Evolutionary conservation across 2,888 invertebrate genomes (phyloP).

Genomic region (Dryocosmus kuriphilus): DNA sequence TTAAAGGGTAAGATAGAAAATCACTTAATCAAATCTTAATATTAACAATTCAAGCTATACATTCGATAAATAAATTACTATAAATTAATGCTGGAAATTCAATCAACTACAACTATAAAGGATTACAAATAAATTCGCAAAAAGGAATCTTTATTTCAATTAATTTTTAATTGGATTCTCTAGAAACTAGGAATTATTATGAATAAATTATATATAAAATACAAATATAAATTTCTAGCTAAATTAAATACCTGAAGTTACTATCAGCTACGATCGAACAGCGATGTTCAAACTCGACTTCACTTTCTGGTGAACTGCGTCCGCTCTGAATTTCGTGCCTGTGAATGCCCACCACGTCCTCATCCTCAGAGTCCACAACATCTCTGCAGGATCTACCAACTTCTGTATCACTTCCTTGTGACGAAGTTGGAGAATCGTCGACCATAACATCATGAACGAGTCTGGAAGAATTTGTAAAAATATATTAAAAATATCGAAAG

Average conservation of each 20-base stretch:
- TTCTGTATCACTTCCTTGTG: slow-evolving; percentile 85
- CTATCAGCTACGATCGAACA: slow-evolving; percentile 74
- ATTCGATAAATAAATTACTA: not conserved
- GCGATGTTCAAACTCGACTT: slow-evolving; percentile 74
- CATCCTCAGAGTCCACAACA: slow-evolving; percentile 73
- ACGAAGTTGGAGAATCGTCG: slow-evolving; percentile 89
- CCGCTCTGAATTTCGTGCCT: slow-evolving; percentile 70
- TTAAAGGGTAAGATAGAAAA: not conserved
- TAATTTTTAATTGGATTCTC: no score
- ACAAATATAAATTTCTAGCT: not conserved
- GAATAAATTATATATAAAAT: not conserved
- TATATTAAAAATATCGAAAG: not conserved
- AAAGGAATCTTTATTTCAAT: no score
- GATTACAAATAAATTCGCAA: not conserved
- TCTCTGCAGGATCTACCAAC: slow-evolving; percentile 76
- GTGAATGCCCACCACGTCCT: slow-evolving; percentile 68
- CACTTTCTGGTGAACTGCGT: slow-evolving; percentile 73
- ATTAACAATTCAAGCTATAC: not conserved
- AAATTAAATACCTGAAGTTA: slow-evolving; percentile 70
- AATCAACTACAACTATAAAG: not conserved
- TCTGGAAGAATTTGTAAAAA: slow-evolving; percentile 77
- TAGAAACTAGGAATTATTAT: not conserved
- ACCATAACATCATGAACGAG: slow-evolving; percentile 90
- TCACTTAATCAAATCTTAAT: not conserved
- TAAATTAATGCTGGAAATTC: not conserved